phyloP scores from a whole-genome alignment of 1,140 invertebrate species.

The Rhopalosiphum padi region DNA sequence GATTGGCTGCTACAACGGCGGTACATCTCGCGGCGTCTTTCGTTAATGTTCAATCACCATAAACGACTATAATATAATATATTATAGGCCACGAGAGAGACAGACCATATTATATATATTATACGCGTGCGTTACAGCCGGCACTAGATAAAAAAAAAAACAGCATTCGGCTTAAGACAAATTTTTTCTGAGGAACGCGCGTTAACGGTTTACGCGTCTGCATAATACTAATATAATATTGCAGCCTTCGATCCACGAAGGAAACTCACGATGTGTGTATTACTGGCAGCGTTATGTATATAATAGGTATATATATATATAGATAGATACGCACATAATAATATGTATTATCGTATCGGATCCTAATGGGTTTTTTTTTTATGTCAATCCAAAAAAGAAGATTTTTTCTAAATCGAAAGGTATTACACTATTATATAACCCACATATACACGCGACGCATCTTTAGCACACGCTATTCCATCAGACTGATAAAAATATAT shows the following conservation, averaged over 20 bases:
- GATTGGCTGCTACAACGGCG: background rate
- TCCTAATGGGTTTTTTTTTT: conserved; percentile 36
- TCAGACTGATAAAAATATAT: background rate
- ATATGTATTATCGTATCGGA: background rate
- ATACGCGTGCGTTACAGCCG: conserved; percentile 21
- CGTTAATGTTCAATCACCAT: conserved; percentile 50
- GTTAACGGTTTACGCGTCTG: conserved; percentile 46
- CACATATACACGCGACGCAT: background rate
- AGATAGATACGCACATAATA: background rate
- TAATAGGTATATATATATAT: background rate
- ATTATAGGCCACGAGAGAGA: background rate
- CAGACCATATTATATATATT: background rate
- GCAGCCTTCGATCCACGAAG: background rate
- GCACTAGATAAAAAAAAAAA: conserved; percentile 12
- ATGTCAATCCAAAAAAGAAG: background rate
- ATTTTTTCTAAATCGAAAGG: background rate
- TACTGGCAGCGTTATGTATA: background rate
- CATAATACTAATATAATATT: background rate
- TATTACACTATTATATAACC: background rate
- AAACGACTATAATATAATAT: conserved; percentile 19
- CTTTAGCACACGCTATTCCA: background rate
- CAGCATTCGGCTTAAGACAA: conserved; percentile 16
- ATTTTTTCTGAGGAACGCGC: conserved; percentile 27
- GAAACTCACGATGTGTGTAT: background rate
- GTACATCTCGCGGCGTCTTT: background rate